These are phyloP conservation scores for Elaeidobius kamerunicus DNA, from an alignment of 2,888 invertebrate species.

Conservation along the genomic window DNA sequence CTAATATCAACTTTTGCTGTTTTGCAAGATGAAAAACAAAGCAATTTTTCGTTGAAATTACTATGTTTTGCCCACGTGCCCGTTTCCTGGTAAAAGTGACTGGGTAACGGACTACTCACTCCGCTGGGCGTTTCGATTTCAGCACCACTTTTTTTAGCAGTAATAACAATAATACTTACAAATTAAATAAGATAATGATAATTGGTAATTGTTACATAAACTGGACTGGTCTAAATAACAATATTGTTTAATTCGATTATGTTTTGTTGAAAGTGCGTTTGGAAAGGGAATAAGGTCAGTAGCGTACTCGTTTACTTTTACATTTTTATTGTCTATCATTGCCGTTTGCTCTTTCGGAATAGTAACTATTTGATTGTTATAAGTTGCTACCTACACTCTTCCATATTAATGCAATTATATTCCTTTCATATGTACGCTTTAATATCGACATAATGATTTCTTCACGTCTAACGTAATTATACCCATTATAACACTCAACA, in stretches of 20 bases:
- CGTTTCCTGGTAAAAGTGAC: conserved; percentile 27
- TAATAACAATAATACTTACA: conserved; percentile 25
- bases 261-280: conserved; percentile 27
- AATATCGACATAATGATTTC: no score
- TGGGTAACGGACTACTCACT: conserved; percentile 16
- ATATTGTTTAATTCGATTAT: conserved; percentile 29
- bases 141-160: conserved; percentile 17
- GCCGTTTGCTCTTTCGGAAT: conserved; percentile 6
- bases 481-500: no score
- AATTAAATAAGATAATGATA: conserved; percentile 29
- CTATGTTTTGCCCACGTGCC: conserved; percentile 24
- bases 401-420: conserved; percentile 1
- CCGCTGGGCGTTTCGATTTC: conserved; percentile 24
- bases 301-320: conserved; percentile 20
- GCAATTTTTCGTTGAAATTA: conserved; percentile 24
- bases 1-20: conserved; percentile 24
- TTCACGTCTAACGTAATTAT: no score
- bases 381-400: conserved; percentile 1
- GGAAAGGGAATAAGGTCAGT: conserved; percentile 26
- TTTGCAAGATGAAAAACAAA: conserved; percentile 25
- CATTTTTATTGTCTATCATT: conserved; percentile 15
- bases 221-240: conserved; percentile 20
- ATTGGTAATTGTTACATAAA: conserved; percentile 31
- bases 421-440: neutral
- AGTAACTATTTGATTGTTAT: neutral